phyloP scores from a whole-genome alignment of 2,113 vertebrate genomes.

The Anoura caudifer region DNA sequence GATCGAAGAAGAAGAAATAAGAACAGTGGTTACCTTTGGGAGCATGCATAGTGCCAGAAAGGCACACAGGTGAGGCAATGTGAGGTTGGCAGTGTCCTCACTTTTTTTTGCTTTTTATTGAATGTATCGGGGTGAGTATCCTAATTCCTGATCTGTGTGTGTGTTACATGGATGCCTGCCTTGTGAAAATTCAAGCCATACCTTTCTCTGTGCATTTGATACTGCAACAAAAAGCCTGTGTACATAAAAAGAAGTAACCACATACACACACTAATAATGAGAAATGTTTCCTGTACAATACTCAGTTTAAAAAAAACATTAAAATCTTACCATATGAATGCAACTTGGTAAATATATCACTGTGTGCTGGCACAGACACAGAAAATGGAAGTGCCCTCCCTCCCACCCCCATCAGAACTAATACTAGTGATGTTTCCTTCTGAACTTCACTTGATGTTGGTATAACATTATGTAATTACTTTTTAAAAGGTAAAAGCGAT shows the following conservation, averaged over 20 bases:
- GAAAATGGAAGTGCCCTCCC: neutral
- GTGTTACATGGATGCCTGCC: neutral
- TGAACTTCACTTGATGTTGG: neutral
- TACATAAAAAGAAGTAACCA: neutral
- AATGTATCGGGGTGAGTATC: too few relatives aligned
- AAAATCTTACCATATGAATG: neutral
- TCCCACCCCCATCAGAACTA: neutral
- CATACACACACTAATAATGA: neutral
- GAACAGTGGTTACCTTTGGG: too few relatives aligned
- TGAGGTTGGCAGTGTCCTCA: neutral
- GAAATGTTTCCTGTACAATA: neutral
- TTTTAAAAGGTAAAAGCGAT: neutral
- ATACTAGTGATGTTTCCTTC: neutral
- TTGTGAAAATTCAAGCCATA: neutral
- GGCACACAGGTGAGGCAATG: too few relatives aligned
- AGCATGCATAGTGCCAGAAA: neutral
- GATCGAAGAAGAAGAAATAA: neutral
- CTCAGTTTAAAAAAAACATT: neutral
- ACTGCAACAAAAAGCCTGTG: neutral
- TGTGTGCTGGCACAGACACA: neutral
- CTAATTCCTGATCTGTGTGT: neutral
- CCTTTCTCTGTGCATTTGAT: neutral
- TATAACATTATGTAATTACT: neutral
- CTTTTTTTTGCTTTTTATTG: too few relatives aligned
- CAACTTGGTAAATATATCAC: neutral